Percentiles rank a stretch among this genome's conserved stretches.
These are phyloP conservation scores for Glaucidium brasilianum DNA, from an alignment of 2,113 vertebrate species.

Conservation along the genomic window DNA sequence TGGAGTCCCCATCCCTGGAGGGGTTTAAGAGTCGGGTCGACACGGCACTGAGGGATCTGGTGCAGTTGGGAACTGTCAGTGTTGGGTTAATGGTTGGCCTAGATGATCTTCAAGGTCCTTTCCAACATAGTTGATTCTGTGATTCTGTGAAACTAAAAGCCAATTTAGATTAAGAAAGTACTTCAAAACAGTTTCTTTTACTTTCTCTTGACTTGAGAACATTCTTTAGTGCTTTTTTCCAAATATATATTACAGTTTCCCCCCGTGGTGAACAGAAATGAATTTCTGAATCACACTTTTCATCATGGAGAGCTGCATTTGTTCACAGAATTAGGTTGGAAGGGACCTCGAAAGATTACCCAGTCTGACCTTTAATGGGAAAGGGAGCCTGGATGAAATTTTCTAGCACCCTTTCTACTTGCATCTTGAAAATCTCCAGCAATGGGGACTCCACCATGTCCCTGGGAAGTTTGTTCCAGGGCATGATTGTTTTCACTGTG, in stretches of 20 bases:
- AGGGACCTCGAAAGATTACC: not conserved
- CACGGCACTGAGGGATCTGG: no score
- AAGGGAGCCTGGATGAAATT: not conserved
- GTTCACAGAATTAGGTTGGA: not conserved
- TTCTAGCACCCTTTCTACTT: not conserved
- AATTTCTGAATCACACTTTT: not conserved
- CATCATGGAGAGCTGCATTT: not conserved
- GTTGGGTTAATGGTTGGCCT: no score
- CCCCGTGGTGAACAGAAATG: not conserved
- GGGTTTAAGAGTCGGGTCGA: no score
- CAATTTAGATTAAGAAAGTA: not conserved
- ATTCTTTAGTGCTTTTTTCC: not conserved
- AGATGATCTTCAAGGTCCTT: no score
- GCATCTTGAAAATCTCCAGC: not conserved
- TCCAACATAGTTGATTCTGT: no score
- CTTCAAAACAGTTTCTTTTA: not conserved
- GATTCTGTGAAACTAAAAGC: not conserved
- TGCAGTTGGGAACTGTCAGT: no score
- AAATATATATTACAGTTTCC: not conserved
- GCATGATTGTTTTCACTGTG: not conserved
- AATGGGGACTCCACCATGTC: not conserved
- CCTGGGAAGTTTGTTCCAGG: not conserved
- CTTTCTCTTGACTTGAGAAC: not conserved
- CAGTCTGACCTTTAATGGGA: not conserved
- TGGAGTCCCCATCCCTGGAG: no score